These are phyloP conservation scores for Popillia japonica DNA, from an alignment of 1,140 invertebrate genomes.

Conservation along the genomic window DNA sequence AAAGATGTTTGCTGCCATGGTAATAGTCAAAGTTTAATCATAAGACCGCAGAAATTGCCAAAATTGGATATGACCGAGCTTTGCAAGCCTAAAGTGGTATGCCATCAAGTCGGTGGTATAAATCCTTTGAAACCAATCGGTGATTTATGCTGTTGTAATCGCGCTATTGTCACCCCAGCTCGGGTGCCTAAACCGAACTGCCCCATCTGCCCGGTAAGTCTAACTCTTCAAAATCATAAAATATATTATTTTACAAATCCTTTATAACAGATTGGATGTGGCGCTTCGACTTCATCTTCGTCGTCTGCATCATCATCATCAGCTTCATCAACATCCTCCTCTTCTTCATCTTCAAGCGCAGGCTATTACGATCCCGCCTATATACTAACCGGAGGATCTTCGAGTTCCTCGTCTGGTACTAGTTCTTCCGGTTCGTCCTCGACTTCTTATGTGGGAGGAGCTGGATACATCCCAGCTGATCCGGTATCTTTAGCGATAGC, in stretches of 20 bases:
- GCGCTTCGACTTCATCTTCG: background rate
- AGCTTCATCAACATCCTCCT: background rate
- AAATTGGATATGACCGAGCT: constrained; percentile 10
- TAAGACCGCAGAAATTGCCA: constrained; percentile 17
- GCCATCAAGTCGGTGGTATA: constrained; percentile 39
- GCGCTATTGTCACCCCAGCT: constrained; percentile 49
- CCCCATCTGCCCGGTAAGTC: constrained; percentile 25
- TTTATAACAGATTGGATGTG: background rate
- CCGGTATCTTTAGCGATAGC: constrained; percentile 49
- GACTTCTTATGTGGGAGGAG: constrained; percentile 27
- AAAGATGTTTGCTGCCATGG: background rate
- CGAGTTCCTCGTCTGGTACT: background rate
- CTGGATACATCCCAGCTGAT: constrained; percentile 43
- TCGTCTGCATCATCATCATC: background rate
- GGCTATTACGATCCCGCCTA: background rate
- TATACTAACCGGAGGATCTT: background rate
- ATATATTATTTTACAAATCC: background rate
- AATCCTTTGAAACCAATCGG: constrained; percentile 46
- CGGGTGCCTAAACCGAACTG: constrained; percentile 49
- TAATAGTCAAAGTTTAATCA: background rate
- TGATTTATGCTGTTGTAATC: constrained; percentile 50
- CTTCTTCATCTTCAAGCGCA: background rate
- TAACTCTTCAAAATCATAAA: background rate
- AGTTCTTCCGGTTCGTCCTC: constrained; percentile 22
- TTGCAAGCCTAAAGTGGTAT: constrained; percentile 45